Evolutionary conservation across 2,113 vertebrate species (phyloP).

Genomic region (Mormyrus iriodes): DNA sequence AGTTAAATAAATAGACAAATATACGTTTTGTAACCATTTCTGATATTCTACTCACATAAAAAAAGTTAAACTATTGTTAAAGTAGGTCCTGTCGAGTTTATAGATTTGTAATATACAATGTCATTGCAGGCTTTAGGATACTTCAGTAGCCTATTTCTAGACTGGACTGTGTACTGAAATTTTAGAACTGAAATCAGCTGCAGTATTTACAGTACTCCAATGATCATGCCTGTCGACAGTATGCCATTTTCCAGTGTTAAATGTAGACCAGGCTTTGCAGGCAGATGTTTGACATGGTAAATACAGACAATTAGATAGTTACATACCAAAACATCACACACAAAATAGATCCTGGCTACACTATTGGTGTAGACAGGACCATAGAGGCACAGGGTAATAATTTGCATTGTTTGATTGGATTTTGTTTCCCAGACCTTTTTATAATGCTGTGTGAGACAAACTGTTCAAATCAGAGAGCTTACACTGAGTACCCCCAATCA

Average conservation of each 20-base stretch:
- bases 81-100: neutral
- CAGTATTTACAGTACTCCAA: neutral
- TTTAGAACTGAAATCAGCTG: neutral
- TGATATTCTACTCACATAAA: neutral
- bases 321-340: slow-evolving; percentile 43
- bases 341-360: slow-evolving; percentile 50
- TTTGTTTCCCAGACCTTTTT: neutral
- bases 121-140: neutral
- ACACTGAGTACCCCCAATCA: neutral
- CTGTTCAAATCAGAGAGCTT: neutral
- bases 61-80: neutral
- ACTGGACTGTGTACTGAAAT: neutral
- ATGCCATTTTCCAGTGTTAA: neutral
- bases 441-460: neutral
- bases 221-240: neutral
- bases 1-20: neutral
- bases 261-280: slow-evolving; percentile 43
- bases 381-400: neutral
- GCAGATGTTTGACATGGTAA: slow-evolving; percentile 48
- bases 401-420: neutral
- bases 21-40: neutral
- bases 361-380: slow-evolving; percentile 18
- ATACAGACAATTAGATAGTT: slow-evolving; percentile 35
- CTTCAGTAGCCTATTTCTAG: neutral
- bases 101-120: neutral